phyloP scores from a whole-genome alignment of 2,888 invertebrate genomes.

The Apodemia duryi region DNA sequence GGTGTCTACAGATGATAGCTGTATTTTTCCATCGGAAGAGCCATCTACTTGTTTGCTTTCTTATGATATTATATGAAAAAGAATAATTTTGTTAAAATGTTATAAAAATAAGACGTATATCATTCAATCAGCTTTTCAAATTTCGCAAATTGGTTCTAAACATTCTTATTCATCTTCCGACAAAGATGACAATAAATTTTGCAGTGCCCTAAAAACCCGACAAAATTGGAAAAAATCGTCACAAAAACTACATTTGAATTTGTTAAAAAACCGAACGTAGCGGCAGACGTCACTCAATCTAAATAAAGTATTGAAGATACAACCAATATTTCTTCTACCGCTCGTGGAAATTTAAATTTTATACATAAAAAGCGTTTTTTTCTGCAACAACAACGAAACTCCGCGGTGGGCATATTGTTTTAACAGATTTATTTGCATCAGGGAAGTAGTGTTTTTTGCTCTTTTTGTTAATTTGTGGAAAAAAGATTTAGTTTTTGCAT shows the following conservation, averaged over 20 bases:
- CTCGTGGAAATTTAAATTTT: conserved; percentile 61
- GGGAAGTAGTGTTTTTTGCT: conserved; percentile 54
- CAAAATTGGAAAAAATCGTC: conserved; percentile 44
- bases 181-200: conserved; percentile 60
- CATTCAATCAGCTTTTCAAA: conserved; percentile 13
- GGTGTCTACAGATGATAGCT: no score
- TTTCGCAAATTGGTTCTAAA: conserved; percentile 32
- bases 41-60: no score
- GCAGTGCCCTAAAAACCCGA: conserved; percentile 57
- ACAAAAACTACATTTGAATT: conserved; percentile 57
- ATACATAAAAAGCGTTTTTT: conserved; percentile 20
- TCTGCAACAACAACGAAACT: conserved; percentile 31
- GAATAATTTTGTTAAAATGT: not conserved
- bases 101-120: not conserved
- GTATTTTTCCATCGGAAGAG: no score
- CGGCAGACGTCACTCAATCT: conserved; percentile 59
- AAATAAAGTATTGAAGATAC: conserved; percentile 65
- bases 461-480: conserved; percentile 58
- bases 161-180: conserved; percentile 13
- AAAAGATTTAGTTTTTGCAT: conserved; percentile 44
- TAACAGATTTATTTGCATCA: conserved; percentile 66
- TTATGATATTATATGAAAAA: no score
- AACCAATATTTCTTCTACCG: conserved; percentile 59
- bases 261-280: conserved; percentile 40
- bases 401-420: conserved; percentile 65